Percentiles rank a stretch among this genome's conserved stretches.
Conservation (phyloP, 53 echinoderm and acorn worm species). For the Apostichopus leukothele region DNA sequence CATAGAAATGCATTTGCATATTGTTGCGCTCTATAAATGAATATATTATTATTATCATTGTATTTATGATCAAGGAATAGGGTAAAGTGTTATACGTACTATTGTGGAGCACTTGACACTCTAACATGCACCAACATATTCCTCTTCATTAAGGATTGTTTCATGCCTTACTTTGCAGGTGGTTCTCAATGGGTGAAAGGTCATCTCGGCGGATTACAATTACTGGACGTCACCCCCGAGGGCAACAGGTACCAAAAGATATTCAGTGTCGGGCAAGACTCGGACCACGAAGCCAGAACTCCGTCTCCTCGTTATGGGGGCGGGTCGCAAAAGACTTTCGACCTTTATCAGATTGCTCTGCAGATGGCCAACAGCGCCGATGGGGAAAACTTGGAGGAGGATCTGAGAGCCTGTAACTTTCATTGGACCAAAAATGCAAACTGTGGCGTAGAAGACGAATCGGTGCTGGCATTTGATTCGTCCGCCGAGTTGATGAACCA, state of each 20-base stretch:
- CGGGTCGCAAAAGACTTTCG: constrained; percentile 19
- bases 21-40: too few species aligned
- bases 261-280: constrained; percentile 89
- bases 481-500: neutral
- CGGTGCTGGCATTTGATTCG: neutral
- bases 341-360: constrained; percentile 76
- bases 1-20: too few species aligned
- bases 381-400: constrained; percentile 36
- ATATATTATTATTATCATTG: too few species aligned
- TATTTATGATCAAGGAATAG: too few species aligned
- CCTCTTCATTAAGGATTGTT: too few species aligned
- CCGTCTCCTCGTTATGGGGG: neutral
- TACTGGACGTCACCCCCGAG: constrained; percentile 90
- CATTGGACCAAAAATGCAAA: constrained; percentile 43
- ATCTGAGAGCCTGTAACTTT: constrained; percentile 65
- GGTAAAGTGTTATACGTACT: too few species aligned
- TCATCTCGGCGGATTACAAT: constrained; percentile 86
- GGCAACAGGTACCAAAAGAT: constrained; percentile 84
- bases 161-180: neutral
- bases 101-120: too few species aligned
- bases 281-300: constrained; percentile 21
- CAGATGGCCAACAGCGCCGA: constrained; percentile 47
- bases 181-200: constrained; percentile 58
- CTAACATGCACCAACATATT: too few species aligned
- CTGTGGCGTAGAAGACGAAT: neutral